A percentile compares a stretch with the other conserved stretches of the same genome.
phyloP scores from a whole-genome alignment of 1,140 invertebrate genomes.

The Trialeurodes vaporariorum region DNA sequence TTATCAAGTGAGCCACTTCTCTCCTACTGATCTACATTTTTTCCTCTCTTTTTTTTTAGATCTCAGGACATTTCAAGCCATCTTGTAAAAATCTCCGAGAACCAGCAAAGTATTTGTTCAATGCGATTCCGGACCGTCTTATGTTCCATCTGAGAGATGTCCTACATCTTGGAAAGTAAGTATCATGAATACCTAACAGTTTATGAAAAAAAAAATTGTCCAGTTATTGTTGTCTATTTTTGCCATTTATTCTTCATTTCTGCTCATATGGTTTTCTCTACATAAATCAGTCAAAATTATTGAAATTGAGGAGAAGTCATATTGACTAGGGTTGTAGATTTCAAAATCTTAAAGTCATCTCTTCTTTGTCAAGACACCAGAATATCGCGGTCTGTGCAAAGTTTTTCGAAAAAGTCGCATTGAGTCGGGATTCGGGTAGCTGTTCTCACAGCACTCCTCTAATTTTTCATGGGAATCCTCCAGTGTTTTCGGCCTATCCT shows the following conservation, averaged over 20 bases:
- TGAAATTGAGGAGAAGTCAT: too few relatives aligned
- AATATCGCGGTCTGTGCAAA: too few relatives aligned
- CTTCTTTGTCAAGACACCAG: too few relatives aligned
- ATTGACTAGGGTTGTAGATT: too few relatives aligned
- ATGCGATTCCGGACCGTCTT: conserved; percentile 13
- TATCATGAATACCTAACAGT: too few relatives aligned
- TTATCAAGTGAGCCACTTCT: background rate
- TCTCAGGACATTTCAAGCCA: background rate
- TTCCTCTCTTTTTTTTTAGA: background rate
- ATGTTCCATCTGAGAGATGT: conserved; percentile 15
- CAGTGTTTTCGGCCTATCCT: too few relatives aligned
- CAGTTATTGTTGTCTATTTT: background rate
- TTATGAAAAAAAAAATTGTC: background rate
- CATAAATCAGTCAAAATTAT: too few relatives aligned
- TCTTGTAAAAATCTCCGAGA: background rate
- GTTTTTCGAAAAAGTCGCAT: too few relatives aligned
- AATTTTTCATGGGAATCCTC: too few relatives aligned
- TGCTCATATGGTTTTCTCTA: background rate
- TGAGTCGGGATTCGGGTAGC: too few relatives aligned
- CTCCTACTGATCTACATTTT: background rate
- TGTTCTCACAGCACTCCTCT: too few relatives aligned
- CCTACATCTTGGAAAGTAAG: conserved; percentile 17
- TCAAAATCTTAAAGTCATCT: too few relatives aligned
- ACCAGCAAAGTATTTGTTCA: conserved; percentile 14
- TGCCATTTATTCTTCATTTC: background rate